A percentile compares a stretch with the other conserved stretches of the same genome.
Evolutionary conservation across 2,797 vertebrate species (phyloP).

Genomic region (Avahi laniger): DNA sequence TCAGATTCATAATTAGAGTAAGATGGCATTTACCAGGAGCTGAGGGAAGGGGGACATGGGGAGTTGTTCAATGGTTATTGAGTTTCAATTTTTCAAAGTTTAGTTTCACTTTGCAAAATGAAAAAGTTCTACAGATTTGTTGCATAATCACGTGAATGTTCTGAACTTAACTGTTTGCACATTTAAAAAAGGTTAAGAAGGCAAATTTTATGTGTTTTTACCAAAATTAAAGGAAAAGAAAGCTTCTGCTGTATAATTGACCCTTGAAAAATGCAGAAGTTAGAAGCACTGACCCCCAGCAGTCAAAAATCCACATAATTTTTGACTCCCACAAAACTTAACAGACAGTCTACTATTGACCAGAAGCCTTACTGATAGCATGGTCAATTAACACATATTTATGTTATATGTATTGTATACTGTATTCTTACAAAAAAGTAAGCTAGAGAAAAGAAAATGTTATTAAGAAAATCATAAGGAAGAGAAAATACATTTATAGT

Average conservation of each 20-base stretch:
- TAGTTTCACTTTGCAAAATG: background rate
- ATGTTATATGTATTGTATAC: background rate
- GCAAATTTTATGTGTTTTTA: conserved; percentile 3
- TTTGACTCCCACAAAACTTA: background rate
- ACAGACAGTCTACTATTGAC: background rate
- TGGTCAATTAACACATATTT: background rate
- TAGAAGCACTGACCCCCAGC: background rate
- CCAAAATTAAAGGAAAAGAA: background rate
- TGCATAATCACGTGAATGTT: background rate
- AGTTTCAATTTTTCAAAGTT: background rate
- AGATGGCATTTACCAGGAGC: background rate
- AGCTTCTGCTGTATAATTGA: background rate
- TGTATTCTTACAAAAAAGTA: background rate
- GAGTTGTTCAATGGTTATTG: background rate
- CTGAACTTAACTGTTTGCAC: background rate
- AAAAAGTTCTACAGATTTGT: background rate
- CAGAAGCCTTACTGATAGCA: background rate
- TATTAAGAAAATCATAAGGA: background rate
- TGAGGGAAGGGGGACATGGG: background rate
- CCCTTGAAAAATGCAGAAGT: background rate
- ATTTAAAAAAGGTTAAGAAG: background rate
- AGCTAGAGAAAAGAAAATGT: background rate
- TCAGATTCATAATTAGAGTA: background rate
- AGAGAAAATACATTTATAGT: background rate
- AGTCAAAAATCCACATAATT: background rate